These are phyloP conservation scores for Corythucha ciliata DNA, from an alignment of 2,888 invertebrate species.

Conservation along the genomic window DNA sequence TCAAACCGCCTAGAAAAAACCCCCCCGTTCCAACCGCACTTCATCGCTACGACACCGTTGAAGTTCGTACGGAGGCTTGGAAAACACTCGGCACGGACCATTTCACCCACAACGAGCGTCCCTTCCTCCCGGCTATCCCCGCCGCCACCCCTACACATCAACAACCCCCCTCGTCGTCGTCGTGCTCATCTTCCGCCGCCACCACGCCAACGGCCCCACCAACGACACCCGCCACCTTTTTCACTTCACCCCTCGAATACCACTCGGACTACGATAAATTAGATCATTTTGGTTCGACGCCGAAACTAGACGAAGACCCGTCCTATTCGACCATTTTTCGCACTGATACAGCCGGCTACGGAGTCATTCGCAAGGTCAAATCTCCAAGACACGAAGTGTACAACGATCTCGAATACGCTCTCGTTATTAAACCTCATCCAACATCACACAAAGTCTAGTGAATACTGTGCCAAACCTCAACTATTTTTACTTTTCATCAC, in stretches of 20 bases:
- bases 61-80: slow-evolving; percentile 71
- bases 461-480: too few relatives aligned
- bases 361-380: slow-evolving; percentile 57
- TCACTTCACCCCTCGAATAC: too few relatives aligned
- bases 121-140: slow-evolving; percentile 5
- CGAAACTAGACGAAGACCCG: slow-evolving; percentile 54
- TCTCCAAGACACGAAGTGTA: slow-evolving; percentile 53
- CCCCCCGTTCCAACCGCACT: slow-evolving; percentile 41
- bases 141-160: background rate
- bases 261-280: slow-evolving; percentile 61
- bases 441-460: slow-evolving; percentile 20
- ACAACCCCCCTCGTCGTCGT: slow-evolving; percentile 10
- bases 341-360: slow-evolving; percentile 52
- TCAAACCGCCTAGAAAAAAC: slow-evolving; percentile 52
- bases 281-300: slow-evolving; percentile 69
- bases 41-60: slow-evolving; percentile 59
- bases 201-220: background rate
- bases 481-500: too few relatives aligned
- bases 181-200: slow-evolving; percentile 2
- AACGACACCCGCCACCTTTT: slow-evolving; percentile 18
- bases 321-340: slow-evolving; percentile 45
- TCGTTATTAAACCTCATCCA: slow-evolving; percentile 70
- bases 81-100: slow-evolving; percentile 61
- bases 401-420: slow-evolving; percentile 70
- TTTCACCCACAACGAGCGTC: slow-evolving; percentile 9